These are phyloP conservation scores for Rhynchonycteris naso DNA, from an alignment of 2,797 vertebrate species.

Conservation along the genomic window DNA sequence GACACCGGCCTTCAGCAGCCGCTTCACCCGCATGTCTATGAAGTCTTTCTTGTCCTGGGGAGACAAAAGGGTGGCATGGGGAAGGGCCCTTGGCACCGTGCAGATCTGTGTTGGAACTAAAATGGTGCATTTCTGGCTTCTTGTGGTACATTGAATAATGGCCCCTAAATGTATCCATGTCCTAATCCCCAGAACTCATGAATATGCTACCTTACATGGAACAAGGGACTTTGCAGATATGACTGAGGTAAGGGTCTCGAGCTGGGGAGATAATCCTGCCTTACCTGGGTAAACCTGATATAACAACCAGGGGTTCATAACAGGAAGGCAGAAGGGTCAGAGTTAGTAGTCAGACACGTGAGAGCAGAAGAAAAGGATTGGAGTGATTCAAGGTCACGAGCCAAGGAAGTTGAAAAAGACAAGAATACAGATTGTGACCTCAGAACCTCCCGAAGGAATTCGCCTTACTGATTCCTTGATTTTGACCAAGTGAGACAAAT, in stretches of 20 bases:
- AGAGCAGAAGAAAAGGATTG: background rate
- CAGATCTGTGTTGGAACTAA: background rate
- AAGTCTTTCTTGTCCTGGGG: constrained; percentile 98
- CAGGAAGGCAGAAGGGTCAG: background rate
- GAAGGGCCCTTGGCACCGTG: background rate
- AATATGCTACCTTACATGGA: background rate
- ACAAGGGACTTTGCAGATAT: background rate
- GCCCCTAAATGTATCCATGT: background rate
- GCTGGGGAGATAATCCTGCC: background rate
- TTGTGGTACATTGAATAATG: background rate
- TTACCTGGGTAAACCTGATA: background rate
- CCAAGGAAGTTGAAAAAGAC: background rate
- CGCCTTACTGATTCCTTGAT: background rate
- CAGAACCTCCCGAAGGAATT: background rate
- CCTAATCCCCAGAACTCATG: background rate
- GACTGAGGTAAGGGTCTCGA: background rate
- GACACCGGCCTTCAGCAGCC: constrained; percentile 92
- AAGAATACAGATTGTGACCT: background rate
- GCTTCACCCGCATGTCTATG: constrained; percentile 92
- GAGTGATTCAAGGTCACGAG: background rate
- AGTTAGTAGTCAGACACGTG: background rate
- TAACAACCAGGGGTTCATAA: background rate
- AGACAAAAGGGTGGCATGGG: background rate
- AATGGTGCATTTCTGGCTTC: background rate
- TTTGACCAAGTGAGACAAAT: background rate